These are phyloP conservation scores for Hylaea fasciaria DNA, from an alignment of 2,888 invertebrate genomes.

Conservation along the genomic window DNA sequence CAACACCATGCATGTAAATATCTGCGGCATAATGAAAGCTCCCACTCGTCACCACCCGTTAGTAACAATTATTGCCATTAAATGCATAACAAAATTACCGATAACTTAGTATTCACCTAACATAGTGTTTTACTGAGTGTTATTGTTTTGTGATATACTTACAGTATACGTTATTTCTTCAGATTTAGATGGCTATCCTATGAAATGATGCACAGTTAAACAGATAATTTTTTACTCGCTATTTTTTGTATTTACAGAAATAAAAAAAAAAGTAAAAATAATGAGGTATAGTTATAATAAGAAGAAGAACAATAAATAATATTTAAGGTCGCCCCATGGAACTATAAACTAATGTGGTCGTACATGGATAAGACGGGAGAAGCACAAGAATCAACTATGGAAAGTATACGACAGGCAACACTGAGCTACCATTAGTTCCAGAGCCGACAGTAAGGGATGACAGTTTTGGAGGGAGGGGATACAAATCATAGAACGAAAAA, in stretches of 20 bases:
- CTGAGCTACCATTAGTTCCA: slow-evolving; percentile 37
- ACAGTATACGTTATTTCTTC: slow-evolving; percentile 85
- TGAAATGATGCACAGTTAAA: slow-evolving; percentile 91
- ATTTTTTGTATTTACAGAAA: slow-evolving; percentile 84
- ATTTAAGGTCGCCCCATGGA: slow-evolving; percentile 39
- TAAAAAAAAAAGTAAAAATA: slow-evolving; percentile 66
- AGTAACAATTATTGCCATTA: slow-evolving; percentile 58
- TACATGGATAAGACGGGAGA: slow-evolving; percentile 31
- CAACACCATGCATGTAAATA: slow-evolving; percentile 71
- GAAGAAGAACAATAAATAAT: slow-evolving; percentile 21
- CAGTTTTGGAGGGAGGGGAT: slow-evolving; percentile 38
- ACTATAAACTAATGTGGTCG: slow-evolving; percentile 24
- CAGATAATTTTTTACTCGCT: slow-evolving; percentile 89
- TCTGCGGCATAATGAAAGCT: slow-evolving; percentile 52
- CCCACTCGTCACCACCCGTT: slow-evolving; percentile 52
- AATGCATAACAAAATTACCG: slow-evolving; percentile 40
- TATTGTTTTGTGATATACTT: slow-evolving; percentile 85
- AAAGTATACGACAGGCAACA: slow-evolving; percentile 30
- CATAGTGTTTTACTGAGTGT: slow-evolving; percentile 82
- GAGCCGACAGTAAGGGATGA: slow-evolving; percentile 27
- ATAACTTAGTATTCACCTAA: slow-evolving; percentile 69
- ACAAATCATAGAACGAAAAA: slow-evolving; percentile 46
- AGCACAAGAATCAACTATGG: slow-evolving; percentile 33
- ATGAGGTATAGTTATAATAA: slow-evolving; percentile 51
- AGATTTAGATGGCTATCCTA: slow-evolving; percentile 88